Percentiles rank a stretch among this genome's conserved stretches.
phyloP scores from a whole-genome alignment of 1,140 invertebrate species.

The Drosophila albomicans region DNA sequence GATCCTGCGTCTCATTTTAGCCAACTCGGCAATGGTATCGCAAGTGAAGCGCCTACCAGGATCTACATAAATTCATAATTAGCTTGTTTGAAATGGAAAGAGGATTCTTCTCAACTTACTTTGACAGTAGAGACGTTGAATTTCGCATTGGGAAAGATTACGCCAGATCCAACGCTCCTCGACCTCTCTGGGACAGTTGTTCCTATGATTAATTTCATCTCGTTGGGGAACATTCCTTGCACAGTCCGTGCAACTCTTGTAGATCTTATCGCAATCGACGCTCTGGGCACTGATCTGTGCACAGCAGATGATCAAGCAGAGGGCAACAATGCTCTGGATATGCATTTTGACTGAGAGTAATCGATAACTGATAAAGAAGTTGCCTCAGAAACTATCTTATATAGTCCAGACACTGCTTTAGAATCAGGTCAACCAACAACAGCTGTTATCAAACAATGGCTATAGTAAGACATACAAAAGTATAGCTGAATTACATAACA shows the following conservation, averaged over 20 bases:
- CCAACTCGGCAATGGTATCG: conserved; percentile 2
- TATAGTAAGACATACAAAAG: background rate
- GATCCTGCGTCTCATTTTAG: conserved; percentile 9
- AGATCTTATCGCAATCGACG: conserved; percentile 36
- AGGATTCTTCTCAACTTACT: conserved; percentile 12
- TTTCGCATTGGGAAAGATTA: conserved; percentile 7
- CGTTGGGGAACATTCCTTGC: background rate
- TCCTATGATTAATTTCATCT: conserved; percentile 27
- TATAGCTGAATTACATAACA: background rate
- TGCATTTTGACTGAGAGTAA: conserved; percentile 39
- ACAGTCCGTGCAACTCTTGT: conserved; percentile 34
- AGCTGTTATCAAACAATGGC: background rate
- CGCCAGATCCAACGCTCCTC: conserved; percentile 6
- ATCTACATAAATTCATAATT: conserved; percentile 10
- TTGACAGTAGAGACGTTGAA: conserved; percentile 26
- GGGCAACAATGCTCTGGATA: conserved; percentile 19
- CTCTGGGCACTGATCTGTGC: conserved; percentile 26
- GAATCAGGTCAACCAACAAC: background rate
- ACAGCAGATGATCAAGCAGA: conserved; percentile 41
- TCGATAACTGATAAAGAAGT: conserved; percentile 20
- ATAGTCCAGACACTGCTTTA: conserved; percentile 14
- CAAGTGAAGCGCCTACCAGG: conserved; percentile 14
- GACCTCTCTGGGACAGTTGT: conserved; percentile 32
- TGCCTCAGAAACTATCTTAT: background rate
- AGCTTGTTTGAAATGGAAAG: background rate